Evolutionary conservation across 2,113 vertebrate genomes (phyloP).

Genomic region (Clarias gariepinus): DNA sequence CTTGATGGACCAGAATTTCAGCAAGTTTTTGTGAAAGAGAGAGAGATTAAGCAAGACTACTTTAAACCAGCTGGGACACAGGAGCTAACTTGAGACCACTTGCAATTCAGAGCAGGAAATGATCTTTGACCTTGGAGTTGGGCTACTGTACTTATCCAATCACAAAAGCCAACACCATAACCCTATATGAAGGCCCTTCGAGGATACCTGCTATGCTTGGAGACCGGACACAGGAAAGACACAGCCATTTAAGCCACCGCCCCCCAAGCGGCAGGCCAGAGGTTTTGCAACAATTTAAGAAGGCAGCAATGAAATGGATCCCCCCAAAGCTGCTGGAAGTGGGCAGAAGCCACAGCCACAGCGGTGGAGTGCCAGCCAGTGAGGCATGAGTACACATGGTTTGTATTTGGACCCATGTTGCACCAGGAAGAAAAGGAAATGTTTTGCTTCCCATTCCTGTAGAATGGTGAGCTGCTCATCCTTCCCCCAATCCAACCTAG

Average conservation of each 20-base stretch:
- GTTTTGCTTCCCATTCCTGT: slow-evolving; percentile 74
- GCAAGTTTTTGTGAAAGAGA: not conserved
- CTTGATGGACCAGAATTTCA: slow-evolving; percentile 79
- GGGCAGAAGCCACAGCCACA: slow-evolving; percentile 60
- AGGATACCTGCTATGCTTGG: slow-evolving; percentile 53
- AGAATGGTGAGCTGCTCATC: slow-evolving; percentile 65
- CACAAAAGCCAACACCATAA: slow-evolving; percentile 67
- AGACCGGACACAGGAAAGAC: slow-evolving; percentile 67
- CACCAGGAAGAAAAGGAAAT: slow-evolving; percentile 66
- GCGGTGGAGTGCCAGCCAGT: slow-evolving; percentile 43
- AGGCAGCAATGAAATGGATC: slow-evolving; percentile 66
- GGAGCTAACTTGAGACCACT: slow-evolving; percentile 13
- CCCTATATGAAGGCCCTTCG: slow-evolving; percentile 60
- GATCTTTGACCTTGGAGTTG: slow-evolving; percentile 62
- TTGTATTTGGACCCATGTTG: slow-evolving; percentile 71
- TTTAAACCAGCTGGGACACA: slow-evolving; percentile 36
- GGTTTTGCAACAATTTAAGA: slow-evolving; percentile 64
- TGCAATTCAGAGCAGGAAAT: slow-evolving; percentile 66
- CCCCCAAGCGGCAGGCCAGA: slow-evolving; percentile 54
- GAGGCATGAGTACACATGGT: slow-evolving; percentile 75
- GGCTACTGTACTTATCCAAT: slow-evolving; percentile 75
- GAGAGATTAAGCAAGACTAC: slow-evolving; percentile 1
- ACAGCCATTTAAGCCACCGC: slow-evolving; percentile 61
- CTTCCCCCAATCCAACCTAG: slow-evolving; percentile 57
- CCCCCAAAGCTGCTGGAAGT: slow-evolving; percentile 55